Conservation (phyloP, 2,797 vertebrate genomes). For the Sebastes alutus region DNA sequence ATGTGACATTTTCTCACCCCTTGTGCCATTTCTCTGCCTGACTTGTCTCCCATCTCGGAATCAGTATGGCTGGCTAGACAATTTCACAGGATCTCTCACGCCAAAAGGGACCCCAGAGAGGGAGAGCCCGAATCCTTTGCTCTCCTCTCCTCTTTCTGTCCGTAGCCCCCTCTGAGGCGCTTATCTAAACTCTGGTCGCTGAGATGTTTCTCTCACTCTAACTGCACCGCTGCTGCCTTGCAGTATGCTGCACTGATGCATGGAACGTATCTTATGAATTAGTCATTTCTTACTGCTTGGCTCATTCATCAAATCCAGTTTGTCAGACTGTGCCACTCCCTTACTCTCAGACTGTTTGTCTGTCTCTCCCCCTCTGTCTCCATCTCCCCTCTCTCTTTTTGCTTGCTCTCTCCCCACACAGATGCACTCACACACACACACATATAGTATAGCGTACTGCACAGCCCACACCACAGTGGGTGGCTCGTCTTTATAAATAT, state of each 20-base stretch:
- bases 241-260: slow-evolving; percentile 56
- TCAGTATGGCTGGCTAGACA: slow-evolving; percentile 74
- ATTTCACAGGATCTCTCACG: slow-evolving; percentile 74
- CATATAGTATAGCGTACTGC: slow-evolving; percentile 23
- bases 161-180: slow-evolving; percentile 60
- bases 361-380: slow-evolving; percentile 28
- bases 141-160: slow-evolving; percentile 45
- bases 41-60: slow-evolving; percentile 68
- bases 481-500: slow-evolving; percentile 83
- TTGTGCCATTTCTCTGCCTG: slow-evolving; percentile 70
- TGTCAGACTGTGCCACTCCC: slow-evolving; percentile 75
- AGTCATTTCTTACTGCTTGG: slow-evolving; percentile 72
- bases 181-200: slow-evolving; percentile 66
- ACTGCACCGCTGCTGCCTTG: slow-evolving; percentile 44
- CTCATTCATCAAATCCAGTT: slow-evolving; percentile 77
- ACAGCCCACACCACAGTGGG: slow-evolving; percentile 71
- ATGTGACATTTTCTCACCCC: slow-evolving; percentile 69
- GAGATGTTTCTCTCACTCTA: slow-evolving; percentile 57
- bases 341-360: slow-evolving; percentile 72
- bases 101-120: slow-evolving; percentile 74
- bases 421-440: slow-evolving; percentile 20
- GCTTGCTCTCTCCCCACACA: slow-evolving; percentile 15
- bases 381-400: slow-evolving; percentile 34
- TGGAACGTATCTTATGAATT: slow-evolving; percentile 77
- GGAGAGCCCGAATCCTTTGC: slow-evolving; percentile 55